phyloP scores from a whole-genome alignment of 1,140 invertebrate species.

The Drosophila quadrilineata region DNA sequence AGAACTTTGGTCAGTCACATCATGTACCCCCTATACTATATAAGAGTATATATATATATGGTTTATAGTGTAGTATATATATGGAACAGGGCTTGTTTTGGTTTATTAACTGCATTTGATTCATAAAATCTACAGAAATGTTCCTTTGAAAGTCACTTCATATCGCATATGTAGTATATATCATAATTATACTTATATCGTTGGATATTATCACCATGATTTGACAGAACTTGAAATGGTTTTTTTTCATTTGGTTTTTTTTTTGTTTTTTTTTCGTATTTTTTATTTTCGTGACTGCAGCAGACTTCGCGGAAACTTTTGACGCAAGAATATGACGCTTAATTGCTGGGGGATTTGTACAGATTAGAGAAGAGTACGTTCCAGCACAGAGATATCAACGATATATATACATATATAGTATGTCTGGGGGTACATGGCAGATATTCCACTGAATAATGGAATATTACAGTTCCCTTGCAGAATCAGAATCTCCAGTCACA shows the following conservation, averaged over 20 bases:
- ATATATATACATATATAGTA: neutral
- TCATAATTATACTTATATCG: conserved; percentile 17
- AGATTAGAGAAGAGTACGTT: conserved; percentile 41
- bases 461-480: conserved; percentile 29
- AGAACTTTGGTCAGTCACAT: too few species aligned
- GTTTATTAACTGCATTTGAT: conserved; percentile 44
- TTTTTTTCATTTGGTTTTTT: too few species aligned
- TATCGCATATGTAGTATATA: conserved; percentile 20
- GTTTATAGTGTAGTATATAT: neutral
- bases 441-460: conserved; percentile 3
- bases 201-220: conserved; percentile 64
- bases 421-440: neutral
- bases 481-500: neutral
- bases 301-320: conserved; percentile 75
- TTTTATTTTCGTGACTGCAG: conserved; percentile 19
- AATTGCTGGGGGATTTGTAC: conserved; percentile 39
- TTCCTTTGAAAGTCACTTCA: conserved; percentile 1
- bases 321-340: conserved; percentile 34
- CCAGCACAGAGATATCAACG: neutral
- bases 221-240: conserved; percentile 4
- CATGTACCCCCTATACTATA: neutral
- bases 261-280: too few species aligned
- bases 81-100: conserved; percentile 1
- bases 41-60: neutral
- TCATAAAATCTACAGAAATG: conserved; percentile 28